Base-by-base conservation (phyloP, 2,888 invertebrate genomes). In the Phyto melanocephala region DNA sequence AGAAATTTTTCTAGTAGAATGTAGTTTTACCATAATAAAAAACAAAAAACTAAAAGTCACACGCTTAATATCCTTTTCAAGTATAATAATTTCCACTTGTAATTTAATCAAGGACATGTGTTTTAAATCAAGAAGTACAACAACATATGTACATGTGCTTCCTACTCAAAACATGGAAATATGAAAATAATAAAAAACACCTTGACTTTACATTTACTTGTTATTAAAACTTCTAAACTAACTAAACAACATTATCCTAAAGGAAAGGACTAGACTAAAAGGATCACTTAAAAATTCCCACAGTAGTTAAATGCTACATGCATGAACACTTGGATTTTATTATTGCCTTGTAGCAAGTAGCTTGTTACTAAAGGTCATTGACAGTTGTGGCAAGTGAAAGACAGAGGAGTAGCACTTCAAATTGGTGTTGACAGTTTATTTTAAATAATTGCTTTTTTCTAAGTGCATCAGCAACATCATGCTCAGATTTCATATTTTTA, bases 391-490 rank as follows among this genome's bases (percentile, higher is more conserved):
- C 62, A 17, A 58, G 70, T 71, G 80, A 33, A 10, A 40, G 52
- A 6, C 3, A 28, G 6, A n/a, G 81, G 70, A 79, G 86, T 85
- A 87, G 85, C 87, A 89, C 88, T 89, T 89, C 85, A 87, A 87
- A 87, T 87, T 87, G 88, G 89, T 90, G 90, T 88, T 89, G 89
- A 90, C 89, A 90, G 88, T 86, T 85, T 84, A 86, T 86, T 75
- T 71, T 87, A 87, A 89, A 89, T 88, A 89, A 89, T 89, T 87
- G 86, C 86, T 80, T 72, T 58, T 40, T 76, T 45, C 8, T 47
- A 83, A 84, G 82, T 81, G 83, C 60, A 28, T 15, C 7, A 3
- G 22, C 52, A 52, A 15, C 33, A 77, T 62, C 83, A 68, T 60
- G 22, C 56, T 74, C 35, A n/a, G 65, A 58, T 75, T 79, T 68